A percentile compares a stretch with the other conserved stretches of the same genome.
Evolutionary conservation across 2,888 invertebrate species (phyloP).

Genomic region (Agapostemon virescens): DNA sequence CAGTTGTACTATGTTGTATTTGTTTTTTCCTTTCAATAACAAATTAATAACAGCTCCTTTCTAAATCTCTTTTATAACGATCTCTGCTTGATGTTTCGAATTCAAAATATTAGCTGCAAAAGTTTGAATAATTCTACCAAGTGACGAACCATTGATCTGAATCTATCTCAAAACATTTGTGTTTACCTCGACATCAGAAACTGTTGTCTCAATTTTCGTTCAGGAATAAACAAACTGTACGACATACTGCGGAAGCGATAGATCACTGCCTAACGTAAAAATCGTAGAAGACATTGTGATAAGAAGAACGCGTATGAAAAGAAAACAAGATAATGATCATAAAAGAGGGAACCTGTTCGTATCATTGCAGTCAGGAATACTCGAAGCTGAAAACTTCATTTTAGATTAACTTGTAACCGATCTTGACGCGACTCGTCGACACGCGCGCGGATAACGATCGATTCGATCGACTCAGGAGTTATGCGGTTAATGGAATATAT

Average conservation of each 20-base stretch:
- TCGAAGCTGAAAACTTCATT: conserved; percentile 55
- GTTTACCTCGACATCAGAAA: no score
- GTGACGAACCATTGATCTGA: not conserved
- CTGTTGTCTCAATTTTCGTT: not conserved
- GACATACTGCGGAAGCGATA: conserved; percentile 22
- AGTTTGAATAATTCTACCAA: not conserved
- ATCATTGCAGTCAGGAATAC: conserved; percentile 13
- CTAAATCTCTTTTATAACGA: no score
- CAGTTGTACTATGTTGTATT: no score
- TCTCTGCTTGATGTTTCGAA: not conserved
- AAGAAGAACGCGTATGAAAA: conserved; percentile 2
- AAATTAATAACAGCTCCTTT: not conserved
- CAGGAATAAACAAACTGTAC: not conserved
- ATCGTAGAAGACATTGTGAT: conserved; percentile 33
- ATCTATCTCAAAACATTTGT: not conserved
- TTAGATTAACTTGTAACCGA: conserved; percentile 62
- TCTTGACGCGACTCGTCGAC: conserved; percentile 47
- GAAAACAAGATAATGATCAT: not conserved
- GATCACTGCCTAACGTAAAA: conserved; percentile 26
- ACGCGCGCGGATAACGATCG: conserved; percentile 60
- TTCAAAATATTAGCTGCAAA: not conserved
- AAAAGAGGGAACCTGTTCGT: conserved; percentile 23
- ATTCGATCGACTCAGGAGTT: conserved; percentile 58
- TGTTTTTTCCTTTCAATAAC: not conserved
- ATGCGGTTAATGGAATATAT: conserved; percentile 63